phyloP scores from a whole-genome alignment of 2,113 vertebrate species.

The Apistogramma diplotaenia region DNA sequence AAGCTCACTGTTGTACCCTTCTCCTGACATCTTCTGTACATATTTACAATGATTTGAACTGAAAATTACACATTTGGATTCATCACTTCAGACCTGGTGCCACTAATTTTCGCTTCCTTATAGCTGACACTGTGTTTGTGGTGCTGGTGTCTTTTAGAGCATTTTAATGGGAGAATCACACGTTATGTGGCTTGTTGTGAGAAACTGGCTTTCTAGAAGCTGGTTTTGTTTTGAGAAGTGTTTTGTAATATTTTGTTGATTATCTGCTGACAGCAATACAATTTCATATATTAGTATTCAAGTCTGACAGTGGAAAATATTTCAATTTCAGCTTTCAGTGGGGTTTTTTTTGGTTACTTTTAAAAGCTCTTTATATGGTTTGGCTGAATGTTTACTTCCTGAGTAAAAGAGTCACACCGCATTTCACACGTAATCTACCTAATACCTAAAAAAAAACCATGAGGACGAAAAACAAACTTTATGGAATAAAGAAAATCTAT shows the following conservation, averaged over 20 bases:
- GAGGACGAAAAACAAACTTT: neutral
- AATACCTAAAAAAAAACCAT: no score
- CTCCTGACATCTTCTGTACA: no score
- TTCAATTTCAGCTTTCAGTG: neutral
- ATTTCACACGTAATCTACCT: no score
- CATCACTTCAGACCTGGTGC: neutral
- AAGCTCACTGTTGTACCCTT: no score
- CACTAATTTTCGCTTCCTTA: neutral
- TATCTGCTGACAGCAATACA: neutral
- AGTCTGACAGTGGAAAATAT: neutral
- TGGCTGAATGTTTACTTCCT: neutral
- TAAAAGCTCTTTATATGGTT: neutral
- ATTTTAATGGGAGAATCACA: no score
- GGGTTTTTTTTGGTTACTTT: neutral
- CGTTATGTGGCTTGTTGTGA: no score
- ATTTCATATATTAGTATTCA: neutral
- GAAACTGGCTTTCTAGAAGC: no score
- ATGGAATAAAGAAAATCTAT: neutral
- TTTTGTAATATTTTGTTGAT: neutral
- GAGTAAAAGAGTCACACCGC: neutral
- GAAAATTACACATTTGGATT: no score
- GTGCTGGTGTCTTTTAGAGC: no score
- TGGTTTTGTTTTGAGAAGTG: no score
- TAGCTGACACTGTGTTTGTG: neutral
- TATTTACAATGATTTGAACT: no score